These are phyloP conservation scores for Mythimna pallens DNA, from an alignment of 2,888 invertebrate species.

Conservation along the genomic window DNA sequence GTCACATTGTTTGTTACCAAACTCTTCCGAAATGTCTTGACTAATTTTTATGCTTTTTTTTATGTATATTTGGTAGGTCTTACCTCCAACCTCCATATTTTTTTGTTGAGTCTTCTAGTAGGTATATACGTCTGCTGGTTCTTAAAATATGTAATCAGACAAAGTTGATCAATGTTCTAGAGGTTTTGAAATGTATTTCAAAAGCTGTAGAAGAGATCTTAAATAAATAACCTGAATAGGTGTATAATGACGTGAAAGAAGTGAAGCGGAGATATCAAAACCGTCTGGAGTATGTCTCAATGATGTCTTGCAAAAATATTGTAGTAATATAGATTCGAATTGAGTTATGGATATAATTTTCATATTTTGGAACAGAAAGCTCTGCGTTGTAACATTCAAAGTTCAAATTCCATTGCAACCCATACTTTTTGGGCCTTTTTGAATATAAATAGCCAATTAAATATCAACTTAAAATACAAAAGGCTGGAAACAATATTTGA, in stretches of 20 bases:
- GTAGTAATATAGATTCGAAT: neutral
- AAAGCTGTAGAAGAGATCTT: slow-evolving; percentile 11
- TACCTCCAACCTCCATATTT: too few species aligned
- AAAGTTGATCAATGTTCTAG: neutral
- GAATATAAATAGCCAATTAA: too few species aligned
- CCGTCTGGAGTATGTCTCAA: slow-evolving; percentile 43
- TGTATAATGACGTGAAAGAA: slow-evolving; percentile 13
- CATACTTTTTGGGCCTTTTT: too few species aligned
- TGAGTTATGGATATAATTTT: too few species aligned
- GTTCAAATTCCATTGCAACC: too few species aligned
- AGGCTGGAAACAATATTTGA: too few species aligned
- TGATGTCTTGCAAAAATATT: slow-evolving; percentile 28
- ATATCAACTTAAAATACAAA: too few species aligned
- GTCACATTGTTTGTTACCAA: too few species aligned
- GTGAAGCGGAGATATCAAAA: slow-evolving; percentile 13
- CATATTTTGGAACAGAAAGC: neutral
- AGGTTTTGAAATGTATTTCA: slow-evolving; percentile 1
- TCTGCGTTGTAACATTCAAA: neutral
- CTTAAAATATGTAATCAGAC: neutral
- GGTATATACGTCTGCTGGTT: neutral
- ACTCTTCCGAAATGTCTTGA: too few species aligned
- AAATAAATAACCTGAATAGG: slow-evolving; percentile 34
- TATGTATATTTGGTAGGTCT: too few species aligned
- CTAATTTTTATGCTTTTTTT: too few species aligned
- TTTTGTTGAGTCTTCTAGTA: too few species aligned